Evolutionary conservation across 2,797 vertebrate genomes (phyloP).

Genomic region (Monodelphis domestica): DNA sequence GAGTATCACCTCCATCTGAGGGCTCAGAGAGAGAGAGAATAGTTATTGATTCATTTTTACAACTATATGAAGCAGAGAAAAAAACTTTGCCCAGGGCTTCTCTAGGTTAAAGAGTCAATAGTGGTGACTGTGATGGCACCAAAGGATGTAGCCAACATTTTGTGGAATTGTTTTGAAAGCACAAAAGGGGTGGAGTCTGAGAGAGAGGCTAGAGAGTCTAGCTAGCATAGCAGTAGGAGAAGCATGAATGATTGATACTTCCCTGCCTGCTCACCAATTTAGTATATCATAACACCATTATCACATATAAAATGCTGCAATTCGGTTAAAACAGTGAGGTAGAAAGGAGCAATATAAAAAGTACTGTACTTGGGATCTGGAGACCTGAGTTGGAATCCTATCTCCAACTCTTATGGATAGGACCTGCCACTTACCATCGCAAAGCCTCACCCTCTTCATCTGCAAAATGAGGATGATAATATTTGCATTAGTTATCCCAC

Average conservation of each 20-base stretch:
- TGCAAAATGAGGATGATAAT: neutral
- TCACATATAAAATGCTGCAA: neutral
- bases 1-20: neutral
- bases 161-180: neutral
- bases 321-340: neutral
- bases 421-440: neutral
- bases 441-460: neutral
- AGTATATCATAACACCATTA: neutral
- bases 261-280: neutral
- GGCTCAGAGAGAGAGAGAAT: neutral
- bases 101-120: neutral
- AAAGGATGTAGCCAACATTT: neutral
- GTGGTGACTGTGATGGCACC: neutral
- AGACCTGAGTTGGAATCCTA: neutral
- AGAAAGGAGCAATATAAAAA: neutral
- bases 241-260: neutral
- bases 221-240: neutral
- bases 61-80: neutral
- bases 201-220: too few relatives aligned
- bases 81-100: neutral
- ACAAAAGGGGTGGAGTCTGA: neutral
- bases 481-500: neutral
- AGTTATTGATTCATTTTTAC: neutral
- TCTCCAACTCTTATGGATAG: neutral
- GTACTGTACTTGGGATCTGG: neutral